Conservation (phyloP, 1,140 invertebrate genomes). For the Drosophila punjabiensis region DNA sequence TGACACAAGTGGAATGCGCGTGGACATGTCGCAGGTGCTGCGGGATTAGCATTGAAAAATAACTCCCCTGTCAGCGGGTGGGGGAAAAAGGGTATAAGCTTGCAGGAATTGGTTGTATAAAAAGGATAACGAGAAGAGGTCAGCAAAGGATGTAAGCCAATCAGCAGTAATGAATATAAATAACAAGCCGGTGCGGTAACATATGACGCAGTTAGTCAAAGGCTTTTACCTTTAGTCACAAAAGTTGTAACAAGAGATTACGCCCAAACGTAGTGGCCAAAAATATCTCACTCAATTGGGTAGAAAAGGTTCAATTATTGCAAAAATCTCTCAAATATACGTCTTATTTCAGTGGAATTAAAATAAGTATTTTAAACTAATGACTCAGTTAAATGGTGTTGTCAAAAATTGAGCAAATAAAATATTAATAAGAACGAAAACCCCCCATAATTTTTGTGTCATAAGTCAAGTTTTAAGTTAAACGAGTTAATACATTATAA, state of each 20-base stretch:
- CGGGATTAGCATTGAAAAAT: slow-evolving; percentile 51
- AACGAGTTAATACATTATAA: slow-evolving; percentile 8
- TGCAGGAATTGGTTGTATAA: slow-evolving; percentile 32
- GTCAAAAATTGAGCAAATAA: background rate
- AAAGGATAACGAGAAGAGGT: slow-evolving; percentile 26
- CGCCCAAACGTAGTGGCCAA: background rate
- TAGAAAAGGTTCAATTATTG: background rate
- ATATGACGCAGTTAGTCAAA: slow-evolving; percentile 5
- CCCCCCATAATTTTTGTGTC: background rate
- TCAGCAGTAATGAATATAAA: slow-evolving; percentile 34
- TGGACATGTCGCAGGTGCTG: slow-evolving; percentile 52
- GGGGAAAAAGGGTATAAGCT: background rate
- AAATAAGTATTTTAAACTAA: background rate
- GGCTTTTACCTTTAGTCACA: background rate
- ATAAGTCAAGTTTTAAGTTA: slow-evolving; percentile 7
- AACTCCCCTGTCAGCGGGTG: slow-evolving; percentile 21
- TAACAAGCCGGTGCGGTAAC: slow-evolving; percentile 1
- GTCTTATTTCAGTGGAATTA: background rate
- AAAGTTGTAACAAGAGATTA: slow-evolving; percentile 3
- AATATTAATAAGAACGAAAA: background rate
- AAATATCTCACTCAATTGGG: too few species aligned
- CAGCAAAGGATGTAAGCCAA: slow-evolving; percentile 18
- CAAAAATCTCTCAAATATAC: background rate
- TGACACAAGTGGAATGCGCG: slow-evolving; percentile 53
- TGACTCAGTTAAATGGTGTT: background rate